These are phyloP conservation scores for Machimus rusticus DNA, from an alignment of 2,888 invertebrate genomes.

Conservation along the genomic window DNA sequence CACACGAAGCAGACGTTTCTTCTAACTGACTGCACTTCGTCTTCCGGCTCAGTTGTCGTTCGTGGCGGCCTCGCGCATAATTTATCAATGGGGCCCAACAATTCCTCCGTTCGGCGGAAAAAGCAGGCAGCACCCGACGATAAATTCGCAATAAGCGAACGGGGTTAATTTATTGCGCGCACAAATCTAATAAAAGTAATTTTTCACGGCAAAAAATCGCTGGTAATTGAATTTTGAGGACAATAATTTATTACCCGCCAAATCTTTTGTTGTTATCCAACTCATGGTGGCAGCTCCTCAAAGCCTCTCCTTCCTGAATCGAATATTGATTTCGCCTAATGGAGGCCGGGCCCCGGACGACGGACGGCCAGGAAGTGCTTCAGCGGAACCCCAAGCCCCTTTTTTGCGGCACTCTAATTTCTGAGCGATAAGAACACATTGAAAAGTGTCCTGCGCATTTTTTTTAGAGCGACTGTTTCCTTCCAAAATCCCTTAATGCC, in stretches of 20 bases:
- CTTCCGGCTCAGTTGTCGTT: neutral
- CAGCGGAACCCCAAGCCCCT: neutral
- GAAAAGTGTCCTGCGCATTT: constrained; percentile 14
- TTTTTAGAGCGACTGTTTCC: neutral
- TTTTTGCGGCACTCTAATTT: neutral
- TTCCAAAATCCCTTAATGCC: neutral
- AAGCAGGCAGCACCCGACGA: neutral
- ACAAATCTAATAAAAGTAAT: constrained; percentile 43
- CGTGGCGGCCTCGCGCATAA: neutral
- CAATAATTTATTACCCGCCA: constrained; percentile 41
- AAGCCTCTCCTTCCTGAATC: constrained; percentile 1
- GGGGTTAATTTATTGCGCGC: constrained; percentile 43
- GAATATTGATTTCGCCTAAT: constrained; percentile 38
- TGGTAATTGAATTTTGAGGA: constrained; percentile 44
- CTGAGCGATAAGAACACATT: constrained; percentile 18
- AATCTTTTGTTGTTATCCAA: constrained; percentile 43
- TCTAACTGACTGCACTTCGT: neutral
- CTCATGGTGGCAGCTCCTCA: constrained; percentile 25
- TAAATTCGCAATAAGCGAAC: constrained; percentile 29
- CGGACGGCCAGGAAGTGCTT: neutral
- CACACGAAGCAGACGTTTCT: neutral
- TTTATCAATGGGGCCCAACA: neutral
- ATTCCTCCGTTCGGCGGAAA: neutral
- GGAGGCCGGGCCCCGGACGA: neutral
- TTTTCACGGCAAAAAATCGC: constrained; percentile 37